These are phyloP conservation scores for Eumeta japonica DNA, from an alignment of 1,140 invertebrate genomes.

Conservation along the genomic window DNA sequence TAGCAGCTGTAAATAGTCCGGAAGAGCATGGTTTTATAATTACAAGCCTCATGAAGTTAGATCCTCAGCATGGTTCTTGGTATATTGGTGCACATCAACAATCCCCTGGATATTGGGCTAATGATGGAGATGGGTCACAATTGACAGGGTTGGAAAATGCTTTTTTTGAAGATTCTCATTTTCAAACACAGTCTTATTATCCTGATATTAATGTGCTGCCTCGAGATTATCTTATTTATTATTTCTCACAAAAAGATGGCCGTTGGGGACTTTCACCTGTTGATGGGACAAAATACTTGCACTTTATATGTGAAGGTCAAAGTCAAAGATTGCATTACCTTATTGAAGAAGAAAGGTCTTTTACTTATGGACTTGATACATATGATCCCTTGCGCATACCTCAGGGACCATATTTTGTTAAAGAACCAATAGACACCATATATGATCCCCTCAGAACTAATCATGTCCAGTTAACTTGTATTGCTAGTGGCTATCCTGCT, in stretches of 20 bases:
- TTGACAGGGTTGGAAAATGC: slow-evolving; percentile 79
- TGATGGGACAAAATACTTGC: slow-evolving; percentile 69
- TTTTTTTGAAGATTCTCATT: slow-evolving; percentile 64
- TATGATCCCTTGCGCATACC: slow-evolving; percentile 78
- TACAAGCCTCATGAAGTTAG: slow-evolving; percentile 72
- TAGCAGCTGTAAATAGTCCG: slow-evolving; percentile 74
- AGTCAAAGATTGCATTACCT: slow-evolving; percentile 66
- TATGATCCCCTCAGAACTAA: slow-evolving; percentile 82
- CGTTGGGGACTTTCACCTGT: slow-evolving; percentile 84
- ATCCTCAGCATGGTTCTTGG: slow-evolving; percentile 85
- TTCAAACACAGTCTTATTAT: slow-evolving; percentile 28
- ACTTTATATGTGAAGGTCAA: slow-evolving; percentile 88
- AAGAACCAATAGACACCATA: slow-evolving; percentile 77
- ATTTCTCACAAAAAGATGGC: slow-evolving; percentile 68
- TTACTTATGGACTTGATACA: slow-evolving; percentile 77
- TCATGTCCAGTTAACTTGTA: slow-evolving; percentile 76
- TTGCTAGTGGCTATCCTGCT: slow-evolving; percentile 86
- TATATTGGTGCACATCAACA: slow-evolving; percentile 77
- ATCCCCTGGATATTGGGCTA: slow-evolving; percentile 75
- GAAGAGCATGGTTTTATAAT: slow-evolving; percentile 88
- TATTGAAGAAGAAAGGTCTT: slow-evolving; percentile 74
- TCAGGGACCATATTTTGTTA: slow-evolving; percentile 83
- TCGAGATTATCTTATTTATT: slow-evolving; percentile 63
- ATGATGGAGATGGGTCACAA: slow-evolving; percentile 77
- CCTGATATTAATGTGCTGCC: slow-evolving; percentile 52